Conservation (phyloP, 2,888 invertebrate species). For the Nomada flava region DNA sequence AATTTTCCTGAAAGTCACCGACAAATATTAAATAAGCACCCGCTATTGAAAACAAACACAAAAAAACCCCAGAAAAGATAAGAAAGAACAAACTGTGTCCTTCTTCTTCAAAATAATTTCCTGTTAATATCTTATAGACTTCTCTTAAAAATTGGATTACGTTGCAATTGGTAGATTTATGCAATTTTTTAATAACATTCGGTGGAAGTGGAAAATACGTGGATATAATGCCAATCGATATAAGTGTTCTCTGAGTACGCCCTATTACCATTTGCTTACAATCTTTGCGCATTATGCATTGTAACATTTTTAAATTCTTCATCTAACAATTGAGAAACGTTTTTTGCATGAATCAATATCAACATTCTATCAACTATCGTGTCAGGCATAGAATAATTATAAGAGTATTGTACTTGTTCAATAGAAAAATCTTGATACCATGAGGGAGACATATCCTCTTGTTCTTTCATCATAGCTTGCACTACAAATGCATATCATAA, state of each 20-base stretch:
- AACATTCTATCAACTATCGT: slow-evolving; percentile 3
- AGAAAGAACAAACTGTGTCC: slow-evolving; percentile 72
- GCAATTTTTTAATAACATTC: slow-evolving; percentile 71
- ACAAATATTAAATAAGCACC: background rate
- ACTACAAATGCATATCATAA: slow-evolving; percentile 21
- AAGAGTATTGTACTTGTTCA: slow-evolving; percentile 57
- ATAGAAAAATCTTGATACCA: slow-evolving; percentile 70
- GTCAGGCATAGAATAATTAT: background rate
- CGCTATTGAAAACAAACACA: background rate
- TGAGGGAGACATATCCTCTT: slow-evolving; percentile 25
- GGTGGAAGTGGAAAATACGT: slow-evolving; percentile 73
- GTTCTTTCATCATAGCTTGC: background rate
- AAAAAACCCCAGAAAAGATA: slow-evolving; percentile 2
- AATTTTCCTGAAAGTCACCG: slow-evolving; percentile 69
- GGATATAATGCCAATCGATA: slow-evolving; percentile 77
- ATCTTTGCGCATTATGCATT: slow-evolving; percentile 75
- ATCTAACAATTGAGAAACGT: slow-evolving; percentile 68
- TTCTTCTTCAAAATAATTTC: slow-evolving; percentile 78
- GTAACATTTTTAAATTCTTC: slow-evolving; percentile 72
- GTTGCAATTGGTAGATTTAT: slow-evolving; percentile 68
- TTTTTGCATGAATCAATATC: background rate
- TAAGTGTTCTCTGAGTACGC: slow-evolving; percentile 73
- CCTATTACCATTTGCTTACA: slow-evolving; percentile 74
- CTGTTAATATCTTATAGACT: slow-evolving; percentile 76
- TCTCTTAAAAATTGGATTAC: slow-evolving; percentile 77